Percentiles rank a stretch among this genome's conserved stretches.
phyloP scores from a whole-genome alignment of 1,140 invertebrate species.

The Hylaeus anthracinus region DNA sequence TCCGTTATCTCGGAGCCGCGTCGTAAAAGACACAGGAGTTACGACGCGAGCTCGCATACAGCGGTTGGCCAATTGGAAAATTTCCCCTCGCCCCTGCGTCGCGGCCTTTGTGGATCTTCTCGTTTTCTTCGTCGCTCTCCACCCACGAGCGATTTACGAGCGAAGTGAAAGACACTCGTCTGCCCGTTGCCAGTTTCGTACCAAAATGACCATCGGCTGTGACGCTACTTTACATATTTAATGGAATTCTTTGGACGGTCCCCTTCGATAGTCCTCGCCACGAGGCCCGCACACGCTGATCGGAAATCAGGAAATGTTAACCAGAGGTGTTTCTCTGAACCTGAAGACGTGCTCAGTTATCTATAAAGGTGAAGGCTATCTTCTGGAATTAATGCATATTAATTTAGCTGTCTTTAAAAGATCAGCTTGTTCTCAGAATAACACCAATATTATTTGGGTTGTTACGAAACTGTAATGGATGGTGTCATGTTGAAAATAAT shows the following conservation, averaged over 20 bases:
- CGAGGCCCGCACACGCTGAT: too few relatives aligned
- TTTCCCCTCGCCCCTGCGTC: constrained; percentile 22
- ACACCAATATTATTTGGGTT: too few relatives aligned
- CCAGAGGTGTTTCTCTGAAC: neutral
- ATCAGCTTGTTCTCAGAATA: too few relatives aligned
- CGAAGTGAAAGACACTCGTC: constrained; percentile 68
- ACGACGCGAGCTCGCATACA: constrained; percentile 47
- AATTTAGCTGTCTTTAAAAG: too few relatives aligned
- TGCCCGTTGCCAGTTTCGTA: constrained; percentile 56
- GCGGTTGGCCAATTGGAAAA: constrained; percentile 61
- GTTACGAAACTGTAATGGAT: too few relatives aligned
- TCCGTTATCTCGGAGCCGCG: constrained; percentile 46
- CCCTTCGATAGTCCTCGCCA: neutral
- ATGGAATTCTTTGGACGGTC: constrained; percentile 54
- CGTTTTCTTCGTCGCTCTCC: constrained; percentile 49
- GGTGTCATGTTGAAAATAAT: too few relatives aligned
- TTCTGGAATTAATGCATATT: too few relatives aligned
- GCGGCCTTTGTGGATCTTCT: constrained; percentile 34
- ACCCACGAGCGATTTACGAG: constrained; percentile 72
- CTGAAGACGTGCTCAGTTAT: too few relatives aligned
- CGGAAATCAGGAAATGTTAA: neutral
- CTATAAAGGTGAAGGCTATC: too few relatives aligned
- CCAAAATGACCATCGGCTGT: constrained; percentile 14
- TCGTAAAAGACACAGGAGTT: constrained; percentile 64
- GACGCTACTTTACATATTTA: constrained; percentile 63